Evolutionary conservation across 2,888 invertebrate species (phyloP).

Genomic region (Labia minor): DNA sequence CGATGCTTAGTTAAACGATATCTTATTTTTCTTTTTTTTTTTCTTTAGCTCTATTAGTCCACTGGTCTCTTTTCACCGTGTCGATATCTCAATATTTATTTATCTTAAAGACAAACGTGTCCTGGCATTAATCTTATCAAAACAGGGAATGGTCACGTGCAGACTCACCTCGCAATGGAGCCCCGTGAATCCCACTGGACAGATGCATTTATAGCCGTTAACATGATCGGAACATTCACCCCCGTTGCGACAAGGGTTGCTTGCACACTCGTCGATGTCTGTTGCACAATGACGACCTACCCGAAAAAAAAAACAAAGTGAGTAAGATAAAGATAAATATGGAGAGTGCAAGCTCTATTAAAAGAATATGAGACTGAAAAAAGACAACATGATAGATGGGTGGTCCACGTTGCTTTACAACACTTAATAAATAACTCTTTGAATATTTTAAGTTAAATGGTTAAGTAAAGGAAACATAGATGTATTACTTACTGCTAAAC

Average conservation of each 20-base stretch:
- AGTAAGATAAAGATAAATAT: too few relatives aligned
- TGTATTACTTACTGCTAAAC: too few relatives aligned
- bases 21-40: too few relatives aligned
- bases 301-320: too few relatives aligned
- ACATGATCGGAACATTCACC: slow-evolving; percentile 78
- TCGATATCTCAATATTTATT: too few relatives aligned
- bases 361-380: background rate
- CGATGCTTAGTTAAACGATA: too few relatives aligned
- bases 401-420: too few relatives aligned
- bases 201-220: slow-evolving; percentile 77
- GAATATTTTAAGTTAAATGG: too few relatives aligned
- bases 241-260: slow-evolving; percentile 77
- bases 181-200: slow-evolving; percentile 80
- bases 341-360: background rate
- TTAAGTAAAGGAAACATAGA: too few relatives aligned
- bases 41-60: too few relatives aligned
- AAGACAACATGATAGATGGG: too few relatives aligned
- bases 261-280: slow-evolving; percentile 79
- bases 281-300: slow-evolving; percentile 69
- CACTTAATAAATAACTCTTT: background rate
- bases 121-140: background rate
- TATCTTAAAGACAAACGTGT: background rate
- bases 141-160: background rate
- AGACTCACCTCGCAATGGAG: slow-evolving; percentile 67
- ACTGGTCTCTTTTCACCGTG: too few relatives aligned